Evolutionary conservation across 2,797 vertebrate genomes (phyloP).

Genomic region (Sebastiscus tertius): DNA sequence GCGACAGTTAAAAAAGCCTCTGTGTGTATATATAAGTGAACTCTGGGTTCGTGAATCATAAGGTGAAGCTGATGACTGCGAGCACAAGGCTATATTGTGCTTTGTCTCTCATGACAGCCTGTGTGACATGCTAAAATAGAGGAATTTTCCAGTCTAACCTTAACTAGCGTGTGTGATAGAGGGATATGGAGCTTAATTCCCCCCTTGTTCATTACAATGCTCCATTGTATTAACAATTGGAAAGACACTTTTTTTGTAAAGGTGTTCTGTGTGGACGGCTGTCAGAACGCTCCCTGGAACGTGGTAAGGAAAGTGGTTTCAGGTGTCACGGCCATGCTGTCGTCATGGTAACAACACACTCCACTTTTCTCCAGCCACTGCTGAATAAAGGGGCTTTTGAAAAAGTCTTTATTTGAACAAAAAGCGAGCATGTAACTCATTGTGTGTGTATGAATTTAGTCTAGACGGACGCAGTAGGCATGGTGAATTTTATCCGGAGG

Average conservation of each 20-base stretch:
- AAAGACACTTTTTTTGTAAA: constrained; percentile 68
- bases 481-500: constrained; percentile 36
- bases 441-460: constrained; percentile 66
- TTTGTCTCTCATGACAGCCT: constrained; percentile 8
- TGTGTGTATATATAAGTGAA: background rate
- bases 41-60: background rate
- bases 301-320: constrained; percentile 77
- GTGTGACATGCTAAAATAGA: constrained; percentile 12
- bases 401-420: constrained; percentile 79
- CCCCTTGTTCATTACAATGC: constrained; percentile 57
- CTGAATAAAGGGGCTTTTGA: constrained; percentile 80
- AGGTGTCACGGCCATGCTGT: constrained; percentile 77
- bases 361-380: constrained; percentile 68
- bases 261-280: constrained; percentile 71
- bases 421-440: constrained; percentile 71
- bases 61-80: background rate
- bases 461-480: constrained; percentile 66
- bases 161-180: constrained; percentile 34
- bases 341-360: constrained; percentile 80
- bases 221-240: constrained; percentile 68
- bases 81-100: constrained; percentile 18
- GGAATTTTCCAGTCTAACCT: constrained; percentile 35
- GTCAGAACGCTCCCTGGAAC: constrained; percentile 71
- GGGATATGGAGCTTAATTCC: constrained; percentile 36
- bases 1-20: background rate